A percentile compares a stretch with the other conserved stretches of the same genome.
phyloP scores from a whole-genome alignment of 2,113 vertebrate genomes.

The Scomber scombrus region DNA sequence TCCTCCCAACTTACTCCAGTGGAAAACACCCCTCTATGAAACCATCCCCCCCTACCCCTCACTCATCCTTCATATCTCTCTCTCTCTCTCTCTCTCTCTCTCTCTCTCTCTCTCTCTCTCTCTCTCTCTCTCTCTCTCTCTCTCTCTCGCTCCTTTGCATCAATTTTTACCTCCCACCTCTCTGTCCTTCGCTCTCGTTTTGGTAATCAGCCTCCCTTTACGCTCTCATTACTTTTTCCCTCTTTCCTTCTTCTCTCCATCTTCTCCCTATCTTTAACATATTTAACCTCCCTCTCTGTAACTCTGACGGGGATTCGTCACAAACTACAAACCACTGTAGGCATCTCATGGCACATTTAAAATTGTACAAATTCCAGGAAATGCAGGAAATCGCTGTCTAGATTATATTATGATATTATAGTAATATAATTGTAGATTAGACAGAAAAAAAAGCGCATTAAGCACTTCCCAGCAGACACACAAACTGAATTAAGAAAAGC shows the following conservation, averaged over 20 bases:
- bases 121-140: background rate
- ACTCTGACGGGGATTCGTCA: background rate
- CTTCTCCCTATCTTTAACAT: background rate
- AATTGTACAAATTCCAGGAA: too few species aligned
- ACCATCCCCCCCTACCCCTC: background rate
- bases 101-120: background rate
- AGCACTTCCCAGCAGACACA: background rate
- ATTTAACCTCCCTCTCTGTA: slow-evolving; percentile 18
- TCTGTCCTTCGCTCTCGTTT: background rate
- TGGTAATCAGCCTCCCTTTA: background rate
- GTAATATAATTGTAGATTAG: background rate
- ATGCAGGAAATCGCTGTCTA: too few species aligned
- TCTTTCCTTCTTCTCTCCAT: background rate
- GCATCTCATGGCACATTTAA: background rate
- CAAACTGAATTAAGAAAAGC: background rate
- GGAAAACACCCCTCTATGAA: slow-evolving; percentile 16
- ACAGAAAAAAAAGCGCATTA: background rate
- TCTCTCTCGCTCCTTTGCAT: background rate
- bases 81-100: background rate
- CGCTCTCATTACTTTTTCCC: background rate
- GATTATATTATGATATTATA: background rate
- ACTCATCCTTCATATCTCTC: background rate
- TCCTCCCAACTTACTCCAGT: slow-evolving; percentile 32
- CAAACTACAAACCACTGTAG: background rate
- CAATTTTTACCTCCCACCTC: slow-evolving; percentile 3